Base-by-base conservation (phyloP, 1,140 invertebrate genomes). In the Portunus trituberculatus region DNA sequence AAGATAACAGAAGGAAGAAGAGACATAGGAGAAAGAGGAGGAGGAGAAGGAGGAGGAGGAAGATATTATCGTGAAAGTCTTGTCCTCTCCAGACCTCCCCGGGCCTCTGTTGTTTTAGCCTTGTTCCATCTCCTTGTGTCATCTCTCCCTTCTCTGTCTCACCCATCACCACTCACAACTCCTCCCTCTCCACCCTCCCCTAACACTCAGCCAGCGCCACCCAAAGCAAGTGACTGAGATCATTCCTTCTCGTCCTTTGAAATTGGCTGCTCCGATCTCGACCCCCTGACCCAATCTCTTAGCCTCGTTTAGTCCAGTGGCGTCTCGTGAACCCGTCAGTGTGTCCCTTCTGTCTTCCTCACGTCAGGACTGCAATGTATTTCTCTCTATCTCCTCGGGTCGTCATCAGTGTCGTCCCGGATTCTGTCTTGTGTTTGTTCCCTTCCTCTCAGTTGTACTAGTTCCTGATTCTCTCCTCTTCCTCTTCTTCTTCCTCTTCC, bases 41-140 rank as follows among this genome's bases (percentile, higher is more conserved):
- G n/a, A n/a, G 59, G 59, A 14, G 59, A 20, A 20, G 20, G 59
- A 76, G 59, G 20, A 76, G 20, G 67, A 76, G 20, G 20, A 76
- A 76, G 67, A 76, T 76, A 76, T 76, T 76, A 76, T 76, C 67
- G 20, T 76, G 67, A n/a, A 76, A 76, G 67, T 76, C 82, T 86
- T 45, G 28, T 32, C 91, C 91, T 31, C 67, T 7, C 16, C 20
- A 25, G 14, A 29, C 0, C 76, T 12, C 67, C n/a, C 90, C 29
- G 20, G 28, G 45, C 48, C 89, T 32, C 31, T 52, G 67, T 76
- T 76, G 67, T 76, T 76, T 76, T n/a, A 76, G 67, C 67, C 67
- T 76, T 76, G 67, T 76, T 76, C 67, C 67, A 76, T 76, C 92
- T 28, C 29, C 16, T 16, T 25, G 59, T 32, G n/a, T 83, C 1